Evolutionary conservation across 2,797 vertebrate genomes (phyloP), one percentile per base, ranked within the genome.

Genomic region (Enteromius paludinosus): DNA sequence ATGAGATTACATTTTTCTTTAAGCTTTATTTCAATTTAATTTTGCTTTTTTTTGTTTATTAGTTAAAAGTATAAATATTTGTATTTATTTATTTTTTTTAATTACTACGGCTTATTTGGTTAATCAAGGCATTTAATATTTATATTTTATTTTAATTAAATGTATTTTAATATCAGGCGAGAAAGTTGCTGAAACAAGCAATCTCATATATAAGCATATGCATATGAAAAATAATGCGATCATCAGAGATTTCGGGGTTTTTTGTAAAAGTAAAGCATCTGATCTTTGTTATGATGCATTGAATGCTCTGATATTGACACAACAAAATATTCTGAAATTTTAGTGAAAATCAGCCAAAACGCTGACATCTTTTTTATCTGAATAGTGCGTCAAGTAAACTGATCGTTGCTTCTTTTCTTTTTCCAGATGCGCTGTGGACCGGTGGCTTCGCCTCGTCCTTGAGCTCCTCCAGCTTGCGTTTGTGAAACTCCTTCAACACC

Each of bases 401-500:
- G 56, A 92, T 92, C 88, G 72, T 64, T 80, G 78, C 85, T 87
- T 89, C 83, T 90, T 85, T 80, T 79, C 78, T 85, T 87, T 68
- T 76, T 76, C 62, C 92, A 96, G 95, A 95, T 95, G 94, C 88
- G 86, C 91, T 89, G 86, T 88, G 89, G 92, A 91, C 89, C 86
- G 86, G 88, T 86, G 79, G 84, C 89, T 89, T 91, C 88, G 43
- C 0, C 35, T 84, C 89, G 88, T 92, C 86, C 86, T 90, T 92
- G 61, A 62, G 25, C 28, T 62, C 61, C 15, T 62, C 15, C 6
- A 30, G 14, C 28, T 30, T 17, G 28, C 0, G 28, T 62, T 62
- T 62, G 61, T 62, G 59, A 62, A 71, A 11, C 14, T 9, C 69
- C 83, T 49, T 83, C 11, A 54, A 52, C 82, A 52, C 79, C 35